These are phyloP conservation scores for Nephrotoma appendiculata DNA, from an alignment of 2,888 invertebrate species.

Conservation along the genomic window DNA sequence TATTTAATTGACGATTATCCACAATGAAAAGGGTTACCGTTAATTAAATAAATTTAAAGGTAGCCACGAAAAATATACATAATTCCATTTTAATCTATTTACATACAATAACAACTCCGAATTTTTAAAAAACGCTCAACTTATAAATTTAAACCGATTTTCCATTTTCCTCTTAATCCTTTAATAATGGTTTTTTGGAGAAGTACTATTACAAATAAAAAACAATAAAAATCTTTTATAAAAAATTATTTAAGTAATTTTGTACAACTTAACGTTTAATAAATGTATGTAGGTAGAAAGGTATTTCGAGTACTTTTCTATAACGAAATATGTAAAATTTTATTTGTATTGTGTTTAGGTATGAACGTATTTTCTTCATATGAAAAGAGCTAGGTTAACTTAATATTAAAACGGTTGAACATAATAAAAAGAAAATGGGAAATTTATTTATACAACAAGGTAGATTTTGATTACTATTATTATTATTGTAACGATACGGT, in stretches of 20 bases:
- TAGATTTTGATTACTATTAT: neutral
- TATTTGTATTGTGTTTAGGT: neutral
- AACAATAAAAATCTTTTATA: neutral
- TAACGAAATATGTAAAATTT: neutral
- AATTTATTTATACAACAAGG: neutral
- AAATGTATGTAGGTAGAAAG: neutral
- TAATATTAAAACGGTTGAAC: neutral
- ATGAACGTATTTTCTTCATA: neutral
- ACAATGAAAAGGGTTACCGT: neutral
- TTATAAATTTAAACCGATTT: neutral
- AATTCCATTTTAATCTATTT: neutral
- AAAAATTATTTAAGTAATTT: neutral
- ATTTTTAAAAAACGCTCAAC: neutral
- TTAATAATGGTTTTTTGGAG: neutral
- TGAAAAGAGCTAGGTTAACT: neutral
- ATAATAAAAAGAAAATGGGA: neutral
- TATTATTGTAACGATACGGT: neutral
- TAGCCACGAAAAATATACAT: neutral
- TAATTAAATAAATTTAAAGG: neutral
- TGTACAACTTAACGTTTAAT: neutral
- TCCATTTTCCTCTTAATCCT: neutral
- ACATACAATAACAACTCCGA: neutral
- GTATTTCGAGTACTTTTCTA: neutral
- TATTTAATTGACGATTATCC: neutral
- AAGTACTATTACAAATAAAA: neutral